phyloP scores from a whole-genome alignment of 2,888 invertebrate species.

The Orthosia gracilis region DNA sequence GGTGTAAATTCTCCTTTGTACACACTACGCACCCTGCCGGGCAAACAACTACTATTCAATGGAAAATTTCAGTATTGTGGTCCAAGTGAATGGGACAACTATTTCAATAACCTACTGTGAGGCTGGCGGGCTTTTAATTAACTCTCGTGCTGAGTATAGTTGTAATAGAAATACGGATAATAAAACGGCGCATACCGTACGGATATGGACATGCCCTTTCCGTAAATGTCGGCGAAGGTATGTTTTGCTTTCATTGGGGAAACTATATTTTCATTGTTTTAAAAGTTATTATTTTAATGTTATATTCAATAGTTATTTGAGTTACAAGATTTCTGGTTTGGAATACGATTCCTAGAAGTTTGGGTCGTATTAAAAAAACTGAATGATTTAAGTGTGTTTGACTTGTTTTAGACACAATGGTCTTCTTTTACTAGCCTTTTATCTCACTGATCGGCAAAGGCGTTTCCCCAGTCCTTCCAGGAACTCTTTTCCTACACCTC shows the following conservation, averaged over 20 bases:
- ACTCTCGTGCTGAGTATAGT: conserved; percentile 51
- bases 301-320: conserved; percentile 22
- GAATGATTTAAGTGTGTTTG: background rate
- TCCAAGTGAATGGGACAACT: conserved; percentile 58
- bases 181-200: conserved; percentile 51
- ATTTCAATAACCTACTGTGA: conserved; percentile 65
- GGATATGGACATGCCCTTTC: conserved; percentile 45
- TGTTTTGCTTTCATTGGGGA: conserved; percentile 50
- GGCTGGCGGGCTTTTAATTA: conserved; percentile 65
- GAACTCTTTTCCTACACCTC: no score
- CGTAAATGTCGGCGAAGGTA: conserved; percentile 36
- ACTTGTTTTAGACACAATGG: background rate
- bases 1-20: conserved; percentile 45
- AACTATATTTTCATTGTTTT: conserved; percentile 39
- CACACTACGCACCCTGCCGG: conserved; percentile 32
- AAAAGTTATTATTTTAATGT: conserved; percentile 33
- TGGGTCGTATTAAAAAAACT: background rate
- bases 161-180: conserved; percentile 57
- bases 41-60: conserved; percentile 39
- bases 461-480: no score
- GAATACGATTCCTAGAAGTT: conserved; percentile 2
- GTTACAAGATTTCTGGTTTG: background rate
- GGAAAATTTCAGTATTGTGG: conserved; percentile 55
- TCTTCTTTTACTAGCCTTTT: background rate
- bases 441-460: no score